Evolutionary conservation across 2,888 invertebrate genomes (phyloP).

Genomic region (Myathropa florea): DNA sequence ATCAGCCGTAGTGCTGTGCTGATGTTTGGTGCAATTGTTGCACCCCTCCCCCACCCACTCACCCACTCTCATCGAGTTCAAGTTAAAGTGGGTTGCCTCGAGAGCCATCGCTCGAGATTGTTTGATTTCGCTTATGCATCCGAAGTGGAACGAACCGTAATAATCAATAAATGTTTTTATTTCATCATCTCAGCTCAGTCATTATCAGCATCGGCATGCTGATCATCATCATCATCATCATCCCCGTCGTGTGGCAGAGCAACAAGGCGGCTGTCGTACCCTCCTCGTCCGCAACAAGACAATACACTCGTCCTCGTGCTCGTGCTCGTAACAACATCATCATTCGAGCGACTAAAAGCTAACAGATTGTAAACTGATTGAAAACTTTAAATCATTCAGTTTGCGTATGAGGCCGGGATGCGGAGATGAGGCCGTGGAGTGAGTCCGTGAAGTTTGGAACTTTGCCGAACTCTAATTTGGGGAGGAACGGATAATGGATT

Average conservation of each 20-base stretch:
- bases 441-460: conserved; percentile 49
- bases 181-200: conserved; percentile 39
- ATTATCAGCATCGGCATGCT: conserved; percentile 44
- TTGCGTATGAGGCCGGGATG: not conserved
- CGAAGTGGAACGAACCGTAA: conserved; percentile 48
- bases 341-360: conserved; percentile 63
- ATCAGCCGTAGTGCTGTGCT: not conserved
- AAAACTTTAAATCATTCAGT: conserved; percentile 56
- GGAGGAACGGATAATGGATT: conserved; percentile 59
- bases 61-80: not conserved
- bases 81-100: not conserved
- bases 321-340: conserved; percentile 52
- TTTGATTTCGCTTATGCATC: conserved; percentile 50
- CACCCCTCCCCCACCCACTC: not conserved
- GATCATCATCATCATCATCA: not conserved
- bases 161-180: conserved; percentile 69
- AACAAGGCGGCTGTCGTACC: not conserved
- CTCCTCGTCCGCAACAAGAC: conserved; percentile 19
- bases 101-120: conserved; percentile 21
- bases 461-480: conserved; percentile 57
- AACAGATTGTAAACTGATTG: conserved; percentile 68
- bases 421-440: not conserved
- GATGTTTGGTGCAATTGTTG: conserved; percentile 21
- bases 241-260: not conserved
- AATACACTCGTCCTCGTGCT: conserved; percentile 9